Conservation (phyloP, 2,888 invertebrate species). For the Hirtodrosophila confusa region DNA sequence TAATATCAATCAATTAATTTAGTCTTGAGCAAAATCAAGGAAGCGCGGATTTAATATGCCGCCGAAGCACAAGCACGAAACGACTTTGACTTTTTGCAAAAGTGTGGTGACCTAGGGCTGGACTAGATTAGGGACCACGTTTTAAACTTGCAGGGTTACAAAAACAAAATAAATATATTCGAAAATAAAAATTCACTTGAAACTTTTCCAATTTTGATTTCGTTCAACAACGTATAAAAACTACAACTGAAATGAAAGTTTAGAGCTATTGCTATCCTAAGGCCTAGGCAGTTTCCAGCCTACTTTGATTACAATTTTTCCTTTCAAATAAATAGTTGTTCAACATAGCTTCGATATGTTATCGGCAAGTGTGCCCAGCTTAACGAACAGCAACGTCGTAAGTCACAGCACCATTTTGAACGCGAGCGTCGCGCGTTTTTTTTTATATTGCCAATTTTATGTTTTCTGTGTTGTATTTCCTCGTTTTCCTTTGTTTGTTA, state of each 20-base stretch:
- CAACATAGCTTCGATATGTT: conserved; percentile 1
- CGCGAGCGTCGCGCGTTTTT: conserved; percentile 44
- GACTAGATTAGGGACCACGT: conserved; percentile 29
- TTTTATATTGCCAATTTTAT: conserved; percentile 9
- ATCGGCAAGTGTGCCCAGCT: conserved; percentile 32
- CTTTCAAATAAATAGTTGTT: too few species aligned
- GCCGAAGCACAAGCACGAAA: conserved; percentile 33
- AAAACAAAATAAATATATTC: neutral
- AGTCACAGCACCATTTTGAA: conserved; percentile 51
- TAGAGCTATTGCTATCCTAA: too few species aligned
- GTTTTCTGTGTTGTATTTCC: conserved; percentile 20
- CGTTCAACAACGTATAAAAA: too few species aligned
- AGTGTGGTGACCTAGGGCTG: conserved; percentile 31
- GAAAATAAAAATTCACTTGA: too few species aligned
- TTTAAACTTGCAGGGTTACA: conserved; percentile 42
- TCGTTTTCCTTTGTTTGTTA: neutral
- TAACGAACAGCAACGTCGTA: conserved; percentile 2
- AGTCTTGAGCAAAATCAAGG: conserved; percentile 12
- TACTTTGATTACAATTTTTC: too few species aligned
- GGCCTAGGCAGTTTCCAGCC: too few species aligned
- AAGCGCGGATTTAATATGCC: conserved; percentile 24
- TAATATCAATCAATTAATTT: conserved; percentile 6
- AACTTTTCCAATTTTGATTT: too few species aligned
- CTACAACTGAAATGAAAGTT: too few species aligned
- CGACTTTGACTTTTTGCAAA: conserved; percentile 31